phyloP scores from a whole-genome alignment of 1,140 invertebrate species.

The Nasonia giraulti region DNA sequence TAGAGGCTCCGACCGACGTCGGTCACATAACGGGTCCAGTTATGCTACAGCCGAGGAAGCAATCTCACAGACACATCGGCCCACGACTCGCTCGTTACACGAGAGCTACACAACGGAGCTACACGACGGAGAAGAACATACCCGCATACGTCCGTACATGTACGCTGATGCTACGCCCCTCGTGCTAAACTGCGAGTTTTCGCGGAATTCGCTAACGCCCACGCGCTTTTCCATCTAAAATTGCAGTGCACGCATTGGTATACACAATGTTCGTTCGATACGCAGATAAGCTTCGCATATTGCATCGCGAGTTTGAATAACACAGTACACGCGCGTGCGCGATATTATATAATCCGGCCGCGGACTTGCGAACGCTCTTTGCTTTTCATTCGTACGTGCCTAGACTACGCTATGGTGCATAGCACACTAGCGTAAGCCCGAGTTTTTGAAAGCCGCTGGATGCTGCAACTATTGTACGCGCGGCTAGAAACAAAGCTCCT shows the following conservation, averaged over 20 bases:
- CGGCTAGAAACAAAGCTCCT: too few species aligned
- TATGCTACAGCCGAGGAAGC: conserved; percentile 67
- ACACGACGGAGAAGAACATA: conserved; percentile 36
- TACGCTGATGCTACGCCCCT: background rate
- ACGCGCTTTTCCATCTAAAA: background rate
- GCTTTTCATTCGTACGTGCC: background rate
- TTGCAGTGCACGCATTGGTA: too few species aligned
- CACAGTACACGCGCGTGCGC: too few species aligned
- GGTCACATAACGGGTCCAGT: conserved; percentile 72
- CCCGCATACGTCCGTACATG: conserved; percentile 3
- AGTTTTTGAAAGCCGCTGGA: background rate
- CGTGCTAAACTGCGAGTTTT: background rate
- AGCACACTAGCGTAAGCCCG: background rate
- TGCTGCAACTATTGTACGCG: too few species aligned
- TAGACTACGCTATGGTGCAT: background rate
- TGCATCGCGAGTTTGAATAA: too few species aligned
- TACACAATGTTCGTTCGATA: too few species aligned
- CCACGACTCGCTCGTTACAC: conserved; percentile 27
- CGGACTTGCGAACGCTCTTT: background rate
- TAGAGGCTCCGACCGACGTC: conserved; percentile 59
- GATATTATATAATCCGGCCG: background rate
- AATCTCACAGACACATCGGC: conserved; percentile 58
- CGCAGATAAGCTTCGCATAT: too few species aligned
- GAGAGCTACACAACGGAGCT: too few species aligned
- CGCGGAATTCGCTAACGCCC: background rate